These are phyloP conservation scores for Agelaius tricolor DNA, from an alignment of 2,113 vertebrate species.

Conservation along the genomic window DNA sequence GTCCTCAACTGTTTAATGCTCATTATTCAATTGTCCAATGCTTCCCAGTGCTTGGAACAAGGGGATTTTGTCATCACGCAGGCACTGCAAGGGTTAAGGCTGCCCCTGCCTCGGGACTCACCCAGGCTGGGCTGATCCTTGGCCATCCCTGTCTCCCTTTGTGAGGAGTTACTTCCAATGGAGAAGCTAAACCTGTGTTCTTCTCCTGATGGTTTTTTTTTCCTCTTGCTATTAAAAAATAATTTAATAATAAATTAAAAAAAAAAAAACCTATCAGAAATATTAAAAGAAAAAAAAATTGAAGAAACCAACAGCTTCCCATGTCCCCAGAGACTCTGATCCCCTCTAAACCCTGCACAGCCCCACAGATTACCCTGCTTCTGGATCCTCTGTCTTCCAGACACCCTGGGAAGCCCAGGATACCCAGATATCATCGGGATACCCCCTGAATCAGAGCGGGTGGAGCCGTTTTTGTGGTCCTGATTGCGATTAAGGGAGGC, in stretches of 20 bases:
- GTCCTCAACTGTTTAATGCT: not conserved
- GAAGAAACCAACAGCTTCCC: not conserved
- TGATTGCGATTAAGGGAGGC: not conserved
- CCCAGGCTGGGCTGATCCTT: not conserved
- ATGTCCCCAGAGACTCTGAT: accelerated
- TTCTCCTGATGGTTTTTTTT: accelerated
- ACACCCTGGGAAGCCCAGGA: not conserved
- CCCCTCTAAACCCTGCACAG: not conserved
- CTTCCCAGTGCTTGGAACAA: not conserved
- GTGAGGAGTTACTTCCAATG: not conserved
- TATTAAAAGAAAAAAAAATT: accelerated
- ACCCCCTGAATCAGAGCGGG: not conserved
- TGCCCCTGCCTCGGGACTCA: not conserved
- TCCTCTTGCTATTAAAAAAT: not conserved
- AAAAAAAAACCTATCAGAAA: not conserved
- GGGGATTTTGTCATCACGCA: not conserved
- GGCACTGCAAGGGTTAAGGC: not conserved
- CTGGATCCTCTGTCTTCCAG: not conserved
- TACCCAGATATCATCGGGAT: accelerated
- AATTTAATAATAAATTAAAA: no score
- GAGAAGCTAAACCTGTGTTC: not conserved
- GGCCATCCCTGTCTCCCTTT: not conserved
- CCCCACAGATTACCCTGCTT: accelerated
- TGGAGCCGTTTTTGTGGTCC: not conserved
- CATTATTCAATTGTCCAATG: accelerated